A percentile compares a stretch with the other conserved stretches of the same genome.
These are phyloP conservation scores for Diceros bicornis DNA, from an alignment of 2,797 vertebrate genomes.

Conservation along the genomic window DNA sequence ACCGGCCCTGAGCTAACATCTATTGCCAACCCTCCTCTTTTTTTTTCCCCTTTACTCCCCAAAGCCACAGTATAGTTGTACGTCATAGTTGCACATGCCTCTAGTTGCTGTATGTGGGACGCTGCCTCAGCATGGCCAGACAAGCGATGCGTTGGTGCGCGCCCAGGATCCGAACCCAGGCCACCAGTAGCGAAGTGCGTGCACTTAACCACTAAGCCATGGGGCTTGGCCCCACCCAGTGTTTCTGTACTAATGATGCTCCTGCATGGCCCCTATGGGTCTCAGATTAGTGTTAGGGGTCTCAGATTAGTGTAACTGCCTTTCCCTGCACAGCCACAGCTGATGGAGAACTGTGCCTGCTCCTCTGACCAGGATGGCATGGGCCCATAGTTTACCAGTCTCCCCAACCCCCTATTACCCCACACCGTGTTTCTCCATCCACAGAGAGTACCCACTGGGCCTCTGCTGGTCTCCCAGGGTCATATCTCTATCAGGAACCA, in stretches of 20 bases:
- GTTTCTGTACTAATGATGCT: background rate
- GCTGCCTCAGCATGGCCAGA: too few species aligned
- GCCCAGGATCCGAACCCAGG: too few species aligned
- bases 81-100: too few species aligned
- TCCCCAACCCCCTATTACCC: background rate
- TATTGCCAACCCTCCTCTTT: too few species aligned
- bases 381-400: background rate
- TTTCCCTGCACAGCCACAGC: background rate
- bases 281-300: background rate
- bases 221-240: too few species aligned
- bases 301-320: background rate
- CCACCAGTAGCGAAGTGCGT: too few species aligned
- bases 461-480: background rate
- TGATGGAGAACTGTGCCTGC: background rate
- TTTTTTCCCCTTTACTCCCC: too few species aligned
- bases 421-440: background rate
- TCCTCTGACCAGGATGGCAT: background rate
- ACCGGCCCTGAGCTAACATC: too few species aligned
- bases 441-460: background rate
- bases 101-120: too few species aligned
- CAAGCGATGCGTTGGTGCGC: too few species aligned
- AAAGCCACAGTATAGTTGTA: too few species aligned
- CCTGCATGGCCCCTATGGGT: background rate
- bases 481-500: background rate
- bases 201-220: too few species aligned